A percentile compares a stretch with the other conserved stretches of the same genome.
Evolutionary conservation across 2,888 invertebrate species (phyloP).

Genomic region (Globia sparganii): DNA sequence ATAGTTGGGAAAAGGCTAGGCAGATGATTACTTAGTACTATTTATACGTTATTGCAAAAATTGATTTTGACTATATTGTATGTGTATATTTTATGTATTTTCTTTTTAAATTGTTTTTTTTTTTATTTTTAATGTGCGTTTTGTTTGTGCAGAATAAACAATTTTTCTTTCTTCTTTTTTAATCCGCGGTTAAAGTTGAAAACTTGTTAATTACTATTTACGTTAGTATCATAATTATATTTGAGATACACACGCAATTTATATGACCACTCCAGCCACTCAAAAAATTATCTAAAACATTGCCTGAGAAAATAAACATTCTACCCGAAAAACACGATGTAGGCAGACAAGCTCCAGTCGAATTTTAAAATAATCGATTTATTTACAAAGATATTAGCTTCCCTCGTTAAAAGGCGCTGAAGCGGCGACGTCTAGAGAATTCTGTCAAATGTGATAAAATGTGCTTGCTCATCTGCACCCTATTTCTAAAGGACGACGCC

Average conservation of each 20-base stretch:
- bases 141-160: no score
- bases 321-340: not conserved
- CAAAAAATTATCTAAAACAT: not conserved
- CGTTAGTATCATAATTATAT: not conserved
- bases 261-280: not conserved
- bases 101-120: no score
- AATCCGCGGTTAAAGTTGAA: not conserved
- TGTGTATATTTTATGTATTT: no score
- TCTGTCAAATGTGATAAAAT: conserved; percentile 56
- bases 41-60: no score
- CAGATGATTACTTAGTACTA: no score
- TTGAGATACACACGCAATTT: not conserved
- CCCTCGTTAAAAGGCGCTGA: conserved; percentile 48
- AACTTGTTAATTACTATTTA: not conserved
- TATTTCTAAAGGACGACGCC: conserved; percentile 44
- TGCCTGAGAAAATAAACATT: not conserved
- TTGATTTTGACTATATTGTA: no score
- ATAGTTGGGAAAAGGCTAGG: no score
- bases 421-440: conserved; percentile 42
- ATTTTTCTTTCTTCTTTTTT: no score
- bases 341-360: not conserved
- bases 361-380: conserved; percentile 52
- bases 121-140: no score
- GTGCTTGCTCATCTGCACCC: conserved; percentile 52
- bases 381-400: conserved; percentile 51